A percentile compares a stretch with the other conserved stretches of the same genome.
Evolutionary conservation across 2,113 vertebrate species (phyloP).

Genomic region (Arizona elegans): DNA sequence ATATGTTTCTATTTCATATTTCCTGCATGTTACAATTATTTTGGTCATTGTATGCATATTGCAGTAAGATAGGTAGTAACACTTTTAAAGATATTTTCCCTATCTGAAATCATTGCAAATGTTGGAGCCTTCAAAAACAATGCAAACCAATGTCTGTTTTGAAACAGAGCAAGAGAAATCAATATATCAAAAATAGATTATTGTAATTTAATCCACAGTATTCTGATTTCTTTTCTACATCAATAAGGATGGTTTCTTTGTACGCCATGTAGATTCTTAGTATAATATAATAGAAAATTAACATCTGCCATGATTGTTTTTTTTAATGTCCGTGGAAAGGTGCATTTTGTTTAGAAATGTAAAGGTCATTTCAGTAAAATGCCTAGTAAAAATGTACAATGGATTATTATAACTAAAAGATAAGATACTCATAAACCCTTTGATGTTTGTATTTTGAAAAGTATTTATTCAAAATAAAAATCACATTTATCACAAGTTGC

Average conservation of each 20-base stretch:
- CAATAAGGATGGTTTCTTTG: background rate
- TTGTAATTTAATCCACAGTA: background rate
- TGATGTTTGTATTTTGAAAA: slow-evolving; percentile 33
- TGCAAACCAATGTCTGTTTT: background rate
- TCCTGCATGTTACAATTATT: background rate
- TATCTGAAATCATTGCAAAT: background rate
- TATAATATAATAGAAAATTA: background rate
- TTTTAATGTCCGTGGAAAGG: background rate
- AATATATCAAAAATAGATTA: background rate
- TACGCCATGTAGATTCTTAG: background rate
- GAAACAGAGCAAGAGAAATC: background rate
- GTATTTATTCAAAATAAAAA: slow-evolving; percentile 77
- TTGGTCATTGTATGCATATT: background rate
- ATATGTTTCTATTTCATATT: background rate
- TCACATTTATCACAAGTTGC: slow-evolving; percentile 78
- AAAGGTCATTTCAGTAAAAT: background rate
- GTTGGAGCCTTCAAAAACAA: background rate
- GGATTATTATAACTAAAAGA: background rate
- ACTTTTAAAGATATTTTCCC: background rate
- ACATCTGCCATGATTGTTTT: background rate
- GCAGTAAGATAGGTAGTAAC: background rate
- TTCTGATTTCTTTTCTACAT: background rate
- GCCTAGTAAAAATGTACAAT: background rate
- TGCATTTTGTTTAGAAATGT: background rate
- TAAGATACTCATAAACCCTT: background rate